phyloP scores from a whole-genome alignment of 2,888 invertebrate genomes.

The Spodoptera exigua region DNA sequence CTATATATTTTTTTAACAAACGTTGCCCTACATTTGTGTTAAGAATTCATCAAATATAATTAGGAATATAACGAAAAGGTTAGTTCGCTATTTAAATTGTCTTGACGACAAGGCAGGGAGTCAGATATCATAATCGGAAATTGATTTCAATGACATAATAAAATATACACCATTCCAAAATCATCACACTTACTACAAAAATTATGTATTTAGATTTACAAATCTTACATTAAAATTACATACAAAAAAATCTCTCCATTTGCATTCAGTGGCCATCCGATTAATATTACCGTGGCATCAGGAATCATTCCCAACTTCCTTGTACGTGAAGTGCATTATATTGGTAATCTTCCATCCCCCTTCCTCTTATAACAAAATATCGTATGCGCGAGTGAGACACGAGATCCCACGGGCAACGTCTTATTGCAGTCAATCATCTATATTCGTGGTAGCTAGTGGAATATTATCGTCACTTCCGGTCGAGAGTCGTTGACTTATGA shows the following conservation, averaged over 20 bases:
- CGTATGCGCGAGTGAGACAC: slow-evolving; percentile 64
- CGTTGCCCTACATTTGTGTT: no score
- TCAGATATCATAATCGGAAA: no score
- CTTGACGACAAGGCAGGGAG: no score
- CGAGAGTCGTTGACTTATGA: slow-evolving; percentile 78
- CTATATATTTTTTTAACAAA: no score
- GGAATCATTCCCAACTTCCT: slow-evolving; percentile 85
- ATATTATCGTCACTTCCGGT: slow-evolving; percentile 87
- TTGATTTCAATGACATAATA: no score
- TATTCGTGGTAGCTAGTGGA: slow-evolving; percentile 86
- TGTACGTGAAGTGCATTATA: slow-evolving; percentile 85
- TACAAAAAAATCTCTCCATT: slow-evolving; percentile 50
- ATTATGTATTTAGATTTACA: slow-evolving; percentile 18
- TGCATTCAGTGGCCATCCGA: slow-evolving; percentile 68
- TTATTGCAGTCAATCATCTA: slow-evolving; percentile 87
- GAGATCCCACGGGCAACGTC: slow-evolving; percentile 62
- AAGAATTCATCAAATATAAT: no score
- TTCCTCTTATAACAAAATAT: slow-evolving; percentile 49
- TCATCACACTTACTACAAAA: not conserved
- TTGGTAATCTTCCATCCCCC: slow-evolving; percentile 67
- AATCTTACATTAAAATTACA: slow-evolving; percentile 56
- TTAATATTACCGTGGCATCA: slow-evolving; percentile 85
- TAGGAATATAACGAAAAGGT: no score
- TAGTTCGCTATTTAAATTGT: no score
- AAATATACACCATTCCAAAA: no score